Conservation (phyloP, 2,888 invertebrate genomes). For the Papilio protenor region DNA sequence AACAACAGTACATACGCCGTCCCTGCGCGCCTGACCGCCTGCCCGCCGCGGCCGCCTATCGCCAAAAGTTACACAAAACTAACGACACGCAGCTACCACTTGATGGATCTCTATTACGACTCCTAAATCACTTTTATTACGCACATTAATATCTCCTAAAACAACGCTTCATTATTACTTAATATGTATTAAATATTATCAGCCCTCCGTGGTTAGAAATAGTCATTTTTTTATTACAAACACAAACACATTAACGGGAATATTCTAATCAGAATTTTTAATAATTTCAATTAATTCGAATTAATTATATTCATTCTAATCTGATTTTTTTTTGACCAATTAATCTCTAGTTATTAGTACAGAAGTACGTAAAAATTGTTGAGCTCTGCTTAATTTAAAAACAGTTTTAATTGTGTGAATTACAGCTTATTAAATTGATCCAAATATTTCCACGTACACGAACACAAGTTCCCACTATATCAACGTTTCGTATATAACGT, state of each 20-base stretch:
- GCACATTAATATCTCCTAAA: slow-evolving; percentile 18
- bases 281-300: no score
- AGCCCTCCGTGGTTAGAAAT: background rate
- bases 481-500: background rate
- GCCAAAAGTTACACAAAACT: slow-evolving; percentile 22
- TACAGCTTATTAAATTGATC: no score
- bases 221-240: background rate
- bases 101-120: slow-evolving; percentile 26
- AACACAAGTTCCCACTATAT: background rate
- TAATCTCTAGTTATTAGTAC: no score
- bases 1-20: background rate
- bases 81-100: slow-evolving; percentile 18
- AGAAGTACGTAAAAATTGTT: no score
- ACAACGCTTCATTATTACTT: slow-evolving; percentile 11
- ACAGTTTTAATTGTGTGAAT: no score
- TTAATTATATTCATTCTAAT: no score
- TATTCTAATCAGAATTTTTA: no score
- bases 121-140: slow-evolving; percentile 26
- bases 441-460: no score
- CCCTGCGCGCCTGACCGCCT: background rate
- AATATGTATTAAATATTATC: background rate
- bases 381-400: no score
- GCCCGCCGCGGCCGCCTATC: background rate
- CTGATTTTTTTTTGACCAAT: no score
- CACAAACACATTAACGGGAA: no score